Evolutionary conservation across 1,140 invertebrate species (phyloP).

Genomic region (Drosophila orosa): DNA sequence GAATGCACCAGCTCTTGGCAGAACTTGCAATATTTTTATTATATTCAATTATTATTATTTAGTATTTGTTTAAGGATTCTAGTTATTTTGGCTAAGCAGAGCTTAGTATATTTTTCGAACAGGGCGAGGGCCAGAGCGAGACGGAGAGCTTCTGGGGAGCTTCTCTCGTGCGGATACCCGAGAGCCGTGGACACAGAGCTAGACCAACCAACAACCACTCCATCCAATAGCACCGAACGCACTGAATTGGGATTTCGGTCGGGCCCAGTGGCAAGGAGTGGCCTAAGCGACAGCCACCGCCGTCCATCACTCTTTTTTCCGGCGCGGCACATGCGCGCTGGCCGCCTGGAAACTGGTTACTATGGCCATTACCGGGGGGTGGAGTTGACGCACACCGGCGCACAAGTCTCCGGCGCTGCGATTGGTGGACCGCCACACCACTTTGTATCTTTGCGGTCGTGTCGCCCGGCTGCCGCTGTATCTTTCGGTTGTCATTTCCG

Average conservation of each 20-base stretch:
- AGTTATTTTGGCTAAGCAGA: neutral
- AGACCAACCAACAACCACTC: constrained; percentile 68
- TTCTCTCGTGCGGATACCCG: constrained; percentile 68
- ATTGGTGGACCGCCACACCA: constrained; percentile 40
- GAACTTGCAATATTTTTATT: neutral
- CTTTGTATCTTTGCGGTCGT: constrained; percentile 52
- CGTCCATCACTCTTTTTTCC: constrained; percentile 51
- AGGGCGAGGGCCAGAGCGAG: constrained; percentile 17
- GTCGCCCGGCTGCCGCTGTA: constrained; percentile 44
- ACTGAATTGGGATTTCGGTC: constrained; percentile 59
- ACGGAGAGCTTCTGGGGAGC: constrained; percentile 48
- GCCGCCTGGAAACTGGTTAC: constrained; percentile 42
- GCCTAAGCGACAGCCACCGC: constrained; percentile 58
- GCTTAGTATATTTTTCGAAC: neutral
- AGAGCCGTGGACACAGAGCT: constrained; percentile 35
- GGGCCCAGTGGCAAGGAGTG: constrained; percentile 58
- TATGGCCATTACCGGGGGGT: constrained; percentile 54
- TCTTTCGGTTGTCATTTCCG: constrained; percentile 56
- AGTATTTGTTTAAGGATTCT: neutral
- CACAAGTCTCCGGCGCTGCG: constrained; percentile 59
- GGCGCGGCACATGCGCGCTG: constrained; percentile 58
- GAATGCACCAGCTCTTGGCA: constrained; percentile 16
- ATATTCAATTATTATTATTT: neutral
- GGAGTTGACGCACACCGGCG: constrained; percentile 57
- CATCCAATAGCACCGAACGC: constrained; percentile 82